phyloP scores from a whole-genome alignment of 1,140 invertebrate genomes.

The Propsilocerus akamusi region DNA sequence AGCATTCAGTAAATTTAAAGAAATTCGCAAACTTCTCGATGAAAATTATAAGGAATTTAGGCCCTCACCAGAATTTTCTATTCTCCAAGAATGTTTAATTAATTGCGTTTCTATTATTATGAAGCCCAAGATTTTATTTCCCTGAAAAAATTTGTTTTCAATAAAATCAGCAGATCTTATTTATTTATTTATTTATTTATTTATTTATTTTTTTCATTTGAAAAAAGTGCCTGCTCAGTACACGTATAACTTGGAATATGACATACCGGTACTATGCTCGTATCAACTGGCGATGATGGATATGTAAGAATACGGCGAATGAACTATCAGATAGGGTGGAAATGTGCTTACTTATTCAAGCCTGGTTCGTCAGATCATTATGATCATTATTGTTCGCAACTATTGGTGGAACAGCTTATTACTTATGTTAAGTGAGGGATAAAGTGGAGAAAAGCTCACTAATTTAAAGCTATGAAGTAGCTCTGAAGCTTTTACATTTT shows the following conservation, averaged over 20 bases:
- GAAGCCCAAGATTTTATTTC: neutral
- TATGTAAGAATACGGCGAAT: slow-evolving; percentile 83
- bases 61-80: neutral
- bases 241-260: slow-evolving; percentile 91
- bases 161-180: too few species aligned
- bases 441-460: too few species aligned
- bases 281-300: slow-evolving; percentile 89
- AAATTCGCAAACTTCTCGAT: neutral
- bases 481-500: too few species aligned
- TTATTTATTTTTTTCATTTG: too few species aligned
- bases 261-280: slow-evolving; percentile 80
- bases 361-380: too few species aligned
- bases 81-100: neutral
- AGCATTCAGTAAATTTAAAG: neutral
- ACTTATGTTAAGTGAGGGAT: too few species aligned
- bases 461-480: too few species aligned
- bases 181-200: too few species aligned
- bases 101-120: neutral
- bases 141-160: neutral
- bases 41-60: neutral
- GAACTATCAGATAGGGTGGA: neutral
- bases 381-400: too few species aligned
- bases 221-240: too few species aligned
- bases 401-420: too few species aligned
- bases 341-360: neutral